These are phyloP conservation scores for Karalla daura DNA, from an alignment of 2,797 vertebrate species.

Conservation along the genomic window DNA sequence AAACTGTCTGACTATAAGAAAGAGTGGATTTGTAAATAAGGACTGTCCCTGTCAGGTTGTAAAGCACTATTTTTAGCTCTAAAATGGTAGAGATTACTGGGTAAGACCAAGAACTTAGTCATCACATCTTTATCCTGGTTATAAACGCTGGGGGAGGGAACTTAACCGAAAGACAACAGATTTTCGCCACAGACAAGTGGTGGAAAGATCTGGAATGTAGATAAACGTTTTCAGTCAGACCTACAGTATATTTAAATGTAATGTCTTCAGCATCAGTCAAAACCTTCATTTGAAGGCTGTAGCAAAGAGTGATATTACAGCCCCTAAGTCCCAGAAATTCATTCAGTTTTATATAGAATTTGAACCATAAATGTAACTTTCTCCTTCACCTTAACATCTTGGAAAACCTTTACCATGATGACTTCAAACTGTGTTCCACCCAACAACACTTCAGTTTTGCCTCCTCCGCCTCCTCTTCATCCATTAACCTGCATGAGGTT, in stretches of 20 bases:
- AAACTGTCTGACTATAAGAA: slow-evolving; percentile 43
- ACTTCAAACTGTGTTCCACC: too few relatives aligned
- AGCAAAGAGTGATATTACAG: not conserved
- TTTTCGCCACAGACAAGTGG: not conserved
- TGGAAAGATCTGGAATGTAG: not conserved
- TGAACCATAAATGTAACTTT: not conserved
- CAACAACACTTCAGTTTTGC: slow-evolving; percentile 12
- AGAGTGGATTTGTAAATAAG: slow-evolving; percentile 40
- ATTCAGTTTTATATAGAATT: too few relatives aligned
- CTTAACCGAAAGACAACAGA: not conserved
- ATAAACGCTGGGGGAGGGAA: not conserved
- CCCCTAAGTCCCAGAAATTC: not conserved
- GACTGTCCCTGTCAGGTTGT: slow-evolving; percentile 7
- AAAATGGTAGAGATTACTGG: slow-evolving; percentile 15
- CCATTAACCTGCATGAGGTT: not conserved
- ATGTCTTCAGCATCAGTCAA: not conserved
- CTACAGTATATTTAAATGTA: not conserved
- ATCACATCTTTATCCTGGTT: not conserved
- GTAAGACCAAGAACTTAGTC: slow-evolving; percentile 23
- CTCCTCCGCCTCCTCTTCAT: not conserved
- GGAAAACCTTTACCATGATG: slow-evolving; percentile 11
- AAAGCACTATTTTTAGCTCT: slow-evolving; percentile 57
- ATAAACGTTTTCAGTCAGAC: not conserved
- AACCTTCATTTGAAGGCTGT: not conserved
- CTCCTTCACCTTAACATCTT: slow-evolving; percentile 34